Evolutionary conservation across 2,888 invertebrate species (phyloP).

Genomic region (Scaptomyza reducta): DNA sequence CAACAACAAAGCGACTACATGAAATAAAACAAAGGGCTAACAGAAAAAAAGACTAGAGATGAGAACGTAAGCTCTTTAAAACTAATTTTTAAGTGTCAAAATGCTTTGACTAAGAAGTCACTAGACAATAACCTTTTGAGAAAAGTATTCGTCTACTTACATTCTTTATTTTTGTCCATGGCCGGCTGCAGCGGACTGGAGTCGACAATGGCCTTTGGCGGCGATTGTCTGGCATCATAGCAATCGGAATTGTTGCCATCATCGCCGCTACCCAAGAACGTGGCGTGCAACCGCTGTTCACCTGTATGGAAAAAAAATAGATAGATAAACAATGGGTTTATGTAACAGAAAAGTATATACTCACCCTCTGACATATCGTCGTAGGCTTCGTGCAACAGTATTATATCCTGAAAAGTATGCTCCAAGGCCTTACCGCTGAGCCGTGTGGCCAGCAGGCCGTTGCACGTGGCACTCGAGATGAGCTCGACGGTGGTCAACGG

Average conservation of each 20-base stretch:
- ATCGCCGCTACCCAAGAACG: conserved; percentile 82
- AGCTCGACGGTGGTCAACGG: conserved; percentile 81
- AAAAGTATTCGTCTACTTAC: conserved; percentile 87
- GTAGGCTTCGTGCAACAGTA: conserved; percentile 83
- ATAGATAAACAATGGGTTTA: neutral
- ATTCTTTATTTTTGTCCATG: conserved; percentile 99
- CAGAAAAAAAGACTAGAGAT: neutral
- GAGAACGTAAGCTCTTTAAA: neutral
- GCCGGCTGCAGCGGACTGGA: conserved; percentile 96
- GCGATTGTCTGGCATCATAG: conserved; percentile 86
- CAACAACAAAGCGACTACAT: conserved; percentile 22
- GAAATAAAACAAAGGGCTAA: conserved; percentile 27
- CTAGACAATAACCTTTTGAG: neutral
- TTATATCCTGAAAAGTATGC: conserved; percentile 83
- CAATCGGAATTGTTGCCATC: conserved; percentile 83
- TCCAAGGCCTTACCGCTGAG: conserved; percentile 82
- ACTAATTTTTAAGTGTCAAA: neutral
- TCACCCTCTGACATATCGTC: conserved; percentile 84
- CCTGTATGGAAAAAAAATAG: conserved; percentile 61
- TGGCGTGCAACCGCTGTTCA: conserved; percentile 83
- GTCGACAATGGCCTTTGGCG: conserved; percentile 96
- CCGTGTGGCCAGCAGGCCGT: conserved; percentile 81
- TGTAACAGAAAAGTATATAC: neutral
- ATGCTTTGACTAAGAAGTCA: neutral
- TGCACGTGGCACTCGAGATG: conserved; percentile 81